Conservation (phyloP, 2,113 vertebrate genomes). For the Leuciscus idus region DNA sequence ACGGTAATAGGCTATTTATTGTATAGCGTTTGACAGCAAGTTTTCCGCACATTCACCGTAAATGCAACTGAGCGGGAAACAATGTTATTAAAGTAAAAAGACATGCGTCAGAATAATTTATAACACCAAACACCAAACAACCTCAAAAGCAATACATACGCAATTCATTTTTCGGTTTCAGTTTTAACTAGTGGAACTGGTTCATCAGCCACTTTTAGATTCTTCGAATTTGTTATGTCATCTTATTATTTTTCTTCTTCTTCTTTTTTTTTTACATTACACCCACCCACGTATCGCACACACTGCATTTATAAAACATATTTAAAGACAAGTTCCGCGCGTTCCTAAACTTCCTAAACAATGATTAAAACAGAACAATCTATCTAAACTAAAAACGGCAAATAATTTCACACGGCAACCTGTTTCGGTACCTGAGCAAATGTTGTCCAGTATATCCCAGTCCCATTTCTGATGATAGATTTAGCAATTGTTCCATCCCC, state of each 20-base stretch:
- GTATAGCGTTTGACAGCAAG: not conserved
- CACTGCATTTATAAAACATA: not conserved
- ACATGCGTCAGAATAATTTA: no score
- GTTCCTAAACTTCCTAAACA: not conserved
- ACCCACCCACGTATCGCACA: not conserved
- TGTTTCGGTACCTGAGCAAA: conserved; percentile 49
- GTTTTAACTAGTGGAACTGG: not conserved
- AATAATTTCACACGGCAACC: not conserved
- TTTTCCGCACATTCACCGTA: not conserved
- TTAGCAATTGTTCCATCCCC: conserved; percentile 41
- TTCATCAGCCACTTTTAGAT: not conserved
- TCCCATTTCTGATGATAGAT: conserved; percentile 13
- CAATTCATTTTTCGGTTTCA: not conserved
- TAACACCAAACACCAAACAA: no score
- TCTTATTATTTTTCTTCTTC: not conserved
- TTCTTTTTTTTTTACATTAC: not conserved
- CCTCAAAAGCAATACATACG: not conserved
- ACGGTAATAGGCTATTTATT: not conserved
- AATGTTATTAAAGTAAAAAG: not conserved
- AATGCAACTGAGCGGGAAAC: not conserved
- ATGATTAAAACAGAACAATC: not conserved
- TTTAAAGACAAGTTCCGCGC: conserved; percentile 19
- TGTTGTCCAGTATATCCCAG: conserved; percentile 39
- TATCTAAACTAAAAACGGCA: not conserved
- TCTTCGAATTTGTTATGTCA: not conserved